Conservation (phyloP, 2,888 invertebrate genomes). For the Autographa pulchrina region DNA sequence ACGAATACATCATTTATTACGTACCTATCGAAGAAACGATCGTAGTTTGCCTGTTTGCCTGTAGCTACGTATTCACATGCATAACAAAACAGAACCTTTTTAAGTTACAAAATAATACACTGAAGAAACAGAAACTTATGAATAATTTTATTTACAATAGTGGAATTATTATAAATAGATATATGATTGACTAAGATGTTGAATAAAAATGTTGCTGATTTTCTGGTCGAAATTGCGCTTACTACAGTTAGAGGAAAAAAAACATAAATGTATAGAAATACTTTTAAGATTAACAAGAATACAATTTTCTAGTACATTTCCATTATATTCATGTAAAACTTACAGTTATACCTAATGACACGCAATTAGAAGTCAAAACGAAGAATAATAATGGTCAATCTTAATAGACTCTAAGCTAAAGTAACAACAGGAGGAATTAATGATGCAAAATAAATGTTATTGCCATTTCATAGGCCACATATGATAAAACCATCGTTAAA, state of each 20-base stretch:
- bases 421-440: constrained; percentile 16
- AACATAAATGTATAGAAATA: too few species aligned
- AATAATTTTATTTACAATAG: background rate
- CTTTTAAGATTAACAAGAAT: too few species aligned
- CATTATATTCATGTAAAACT: too few species aligned
- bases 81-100: constrained; percentile 4
- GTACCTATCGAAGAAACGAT: constrained; percentile 4
- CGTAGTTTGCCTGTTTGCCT: constrained; percentile 4
- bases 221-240: too few species aligned
- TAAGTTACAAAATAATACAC: background rate
- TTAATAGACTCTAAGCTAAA: background rate
- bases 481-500: constrained; percentile 31
- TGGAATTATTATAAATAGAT: background rate
- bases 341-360: too few species aligned
- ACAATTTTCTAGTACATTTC: too few species aligned
- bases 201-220: background rate
- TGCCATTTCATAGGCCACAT: constrained; percentile 25
- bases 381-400: background rate
- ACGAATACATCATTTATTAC: constrained; percentile 4
- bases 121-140: background rate
- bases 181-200: background rate
- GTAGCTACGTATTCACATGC: constrained; percentile 2
- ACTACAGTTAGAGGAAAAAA: too few species aligned
- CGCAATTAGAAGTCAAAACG: background rate
- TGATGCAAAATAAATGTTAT: constrained; percentile 30